Percentiles rank a stretch among this genome's conserved stretches.
phyloP scores from a whole-genome alignment of 2,797 vertebrate genomes.

The Uromys caudimaculatus region DNA sequence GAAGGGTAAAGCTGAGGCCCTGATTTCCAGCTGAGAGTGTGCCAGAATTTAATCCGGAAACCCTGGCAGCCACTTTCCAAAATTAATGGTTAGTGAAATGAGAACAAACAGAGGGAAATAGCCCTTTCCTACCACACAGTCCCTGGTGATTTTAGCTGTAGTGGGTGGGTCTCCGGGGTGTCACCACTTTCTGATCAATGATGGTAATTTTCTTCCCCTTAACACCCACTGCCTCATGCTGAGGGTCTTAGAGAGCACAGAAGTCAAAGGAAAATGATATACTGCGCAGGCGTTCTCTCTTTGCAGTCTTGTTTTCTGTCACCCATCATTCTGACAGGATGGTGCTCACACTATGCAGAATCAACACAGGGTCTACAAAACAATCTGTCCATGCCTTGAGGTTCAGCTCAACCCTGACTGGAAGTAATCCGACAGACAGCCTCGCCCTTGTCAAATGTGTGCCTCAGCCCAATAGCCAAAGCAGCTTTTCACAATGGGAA shows the following conservation, averaged over 20 bases:
- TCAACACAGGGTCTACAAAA: fast-evolving
- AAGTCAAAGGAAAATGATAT: conserved; percentile 43
- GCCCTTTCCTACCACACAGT: background rate
- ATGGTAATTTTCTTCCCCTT: conserved; percentile 61
- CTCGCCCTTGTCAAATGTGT: background rate
- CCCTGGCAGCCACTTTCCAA: conserved; percentile 6
- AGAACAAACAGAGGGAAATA: conserved; percentile 59
- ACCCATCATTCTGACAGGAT: background rate
- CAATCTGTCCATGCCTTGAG: background rate
- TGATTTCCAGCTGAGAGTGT: background rate
- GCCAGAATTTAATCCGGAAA: conserved; percentile 50
- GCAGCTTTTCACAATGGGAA: background rate
- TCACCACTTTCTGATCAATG: conserved; percentile 45
- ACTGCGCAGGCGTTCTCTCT: background rate
- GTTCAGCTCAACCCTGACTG: background rate
- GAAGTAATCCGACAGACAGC: background rate
- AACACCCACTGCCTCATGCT: conserved; percentile 27
- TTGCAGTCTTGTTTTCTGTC: background rate
- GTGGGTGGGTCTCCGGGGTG: background rate
- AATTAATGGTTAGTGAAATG: conserved; percentile 60
- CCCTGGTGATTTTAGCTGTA: conserved; percentile 25
- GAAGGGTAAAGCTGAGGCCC: background rate
- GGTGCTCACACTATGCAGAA: background rate
- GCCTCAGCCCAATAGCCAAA: background rate
- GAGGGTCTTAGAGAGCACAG: conserved; percentile 9